Evolutionary conservation across 1,140 invertebrate genomes (phyloP), one percentile per base, ranked within the genome.

Genomic region (Pseudomyrmex cubaensis): DNA sequence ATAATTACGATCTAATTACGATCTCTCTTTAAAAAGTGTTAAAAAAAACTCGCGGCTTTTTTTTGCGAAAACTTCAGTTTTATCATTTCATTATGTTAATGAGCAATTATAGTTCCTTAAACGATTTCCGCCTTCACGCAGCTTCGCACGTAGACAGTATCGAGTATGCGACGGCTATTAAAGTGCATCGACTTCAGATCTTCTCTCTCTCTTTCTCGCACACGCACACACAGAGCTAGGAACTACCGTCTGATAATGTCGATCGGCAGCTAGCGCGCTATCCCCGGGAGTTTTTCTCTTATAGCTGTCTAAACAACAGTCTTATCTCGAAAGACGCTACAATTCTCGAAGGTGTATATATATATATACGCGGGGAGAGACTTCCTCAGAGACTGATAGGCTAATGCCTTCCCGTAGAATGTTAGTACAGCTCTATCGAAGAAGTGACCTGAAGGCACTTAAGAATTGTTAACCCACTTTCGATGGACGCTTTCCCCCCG

Each of bases 381-480:
- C 76, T 80, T 69, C 69, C 52, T 72, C 12, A 12, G 78, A 83
- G 84, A 83, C 78, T 61, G 78, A 85, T 83, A 85, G 84, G 78
- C 69, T 78, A 83, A 72, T 80, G 56, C 83, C 35, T 35, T 80
- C 48, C 48, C 66, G 46, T 54, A 77, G 56, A 83, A 78, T 75
- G 69, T 80, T 80, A 50, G 66, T 72, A 54, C 64, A 72, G 22
- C 76, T 80, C 54, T 59, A 48, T 54, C 72, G 72, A 52, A 59
- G 44, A 72, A 72, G 76, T 50, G 13, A 67, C 75, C 74, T 69
- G 63, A 67, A 69, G 61, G 63, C 76, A 72, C 76, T 80, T 80
- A 80, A 80, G 76, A 70, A 80, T 80, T 80, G 76, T 80, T 80
- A 80, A 80, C 76, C 76, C 46, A 80, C 76, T 80, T 80, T 80